Base-by-base conservation (phyloP, 1,140 invertebrate genomes). In the Drosophila novamexicana region DNA sequence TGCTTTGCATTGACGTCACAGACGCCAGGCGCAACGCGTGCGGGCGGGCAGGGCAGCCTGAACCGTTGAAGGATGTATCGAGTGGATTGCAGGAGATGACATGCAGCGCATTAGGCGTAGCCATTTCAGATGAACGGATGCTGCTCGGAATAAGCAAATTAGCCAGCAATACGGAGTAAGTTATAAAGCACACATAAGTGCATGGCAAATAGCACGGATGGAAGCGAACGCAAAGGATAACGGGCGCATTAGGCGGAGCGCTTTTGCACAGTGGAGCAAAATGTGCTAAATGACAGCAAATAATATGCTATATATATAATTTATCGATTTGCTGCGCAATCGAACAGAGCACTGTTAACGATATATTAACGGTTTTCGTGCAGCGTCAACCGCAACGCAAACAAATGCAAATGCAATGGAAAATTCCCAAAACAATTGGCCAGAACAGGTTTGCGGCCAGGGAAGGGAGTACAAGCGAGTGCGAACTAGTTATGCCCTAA, bases 351-450 rank as follows among this genome's bases (percentile, higher is more conserved):
- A 18, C 18, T 1, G 18, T 1, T 18, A 22, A 2, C 22, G 12
- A n/a, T 40, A 10, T 1, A 40, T 40, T 40, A n/a, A 12, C 10
- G 9, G 7, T 42, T 6, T 14, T 42, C 7, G 12, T 14, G 10
- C 10, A 8, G 2, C 7, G 1, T 34, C 8, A 32, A 45, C 36
- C 22, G 18, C n/a, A 22, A 52, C 50, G 47, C 18, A 57, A 80
- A 69, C 59, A 39, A 56, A 57, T n/a, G n/a, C 50, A 39, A 62
- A 53, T 70, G 78, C 78, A 58, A 54, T 81, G 82, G 82, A 86
- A 86, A 85, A 86, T 86, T 78, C 57, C 83, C 83, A 82, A 82
- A 76, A 86, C 58, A 5, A 29, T 29, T 29, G 47, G 4, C 34
- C 4, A 10, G n/a, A 14, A 14, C 40, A 14, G n/a, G 40, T 42